Base-by-base conservation (phyloP, 2,888 invertebrate genomes). In the Baronia brevicornis region DNA sequence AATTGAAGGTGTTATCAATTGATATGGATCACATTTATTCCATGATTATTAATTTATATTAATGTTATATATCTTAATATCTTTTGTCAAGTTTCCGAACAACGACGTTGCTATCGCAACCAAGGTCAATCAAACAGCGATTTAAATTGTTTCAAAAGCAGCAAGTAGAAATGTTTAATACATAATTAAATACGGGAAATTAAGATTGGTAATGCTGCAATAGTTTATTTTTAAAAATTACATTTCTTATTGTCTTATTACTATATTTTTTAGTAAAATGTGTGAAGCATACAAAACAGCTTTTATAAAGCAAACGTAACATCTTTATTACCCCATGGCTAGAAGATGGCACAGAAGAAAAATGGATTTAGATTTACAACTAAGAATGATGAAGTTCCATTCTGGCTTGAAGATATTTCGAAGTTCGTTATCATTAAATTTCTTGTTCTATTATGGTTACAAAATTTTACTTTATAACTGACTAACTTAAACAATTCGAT, bases 81-180 rank as follows among this genome's bases (percentile, higher is more conserved):
- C n/a, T n/a, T n/a, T n/a, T n/a, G n/a, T n/a, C n/a, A n/a, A n/a
- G n/a, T n/a, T n/a, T n/a, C n/a, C n/a, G n/a, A n/a, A n/a, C n/a
- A n/a, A n/a, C n/a, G n/a, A n/a, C 3, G 66, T 68, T 41, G 39
- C 62, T 41, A 70, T 70, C 51, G 67, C 47, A 63, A 84, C 82
- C 78, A 80, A 79, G 78, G 78, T 75, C 78, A 80, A 84, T 79
- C 82, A 82, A 77, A 79, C 75, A 79, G 69, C 73, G 70, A 60
- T n/a, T n/a, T 68, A 73, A 74, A 65, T 68, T 70, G 66, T 68
- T 74, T 75, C 71, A 68, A 80, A 80, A 80, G 68, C 70, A 60
- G 59, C 71, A 70, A 77, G 78, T 79, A 39, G 45, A 44, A n/a
- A n/a, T n/a, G n/a, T n/a, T 39, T 40, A 36, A 42, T 48, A 40